These are phyloP conservation scores for Leptodactylus fuscus DNA, from an alignment of 2,113 vertebrate genomes.

Conservation along the genomic window DNA sequence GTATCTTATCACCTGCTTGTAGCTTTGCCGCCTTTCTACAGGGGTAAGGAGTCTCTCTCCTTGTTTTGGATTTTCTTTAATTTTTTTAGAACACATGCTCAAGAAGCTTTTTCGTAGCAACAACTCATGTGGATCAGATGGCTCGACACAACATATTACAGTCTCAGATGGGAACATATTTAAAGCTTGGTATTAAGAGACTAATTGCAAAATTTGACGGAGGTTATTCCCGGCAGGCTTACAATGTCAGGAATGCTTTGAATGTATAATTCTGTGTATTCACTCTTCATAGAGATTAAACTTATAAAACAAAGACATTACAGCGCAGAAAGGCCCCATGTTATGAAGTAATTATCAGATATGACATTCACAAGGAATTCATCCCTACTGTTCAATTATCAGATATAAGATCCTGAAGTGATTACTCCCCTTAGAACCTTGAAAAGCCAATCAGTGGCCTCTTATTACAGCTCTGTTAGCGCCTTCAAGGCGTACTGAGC, in stretches of 20 bases:
- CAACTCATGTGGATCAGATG: not conserved
- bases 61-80: no score
- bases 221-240: not conserved
- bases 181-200: constrained; percentile 24
- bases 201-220: constrained; percentile 14
- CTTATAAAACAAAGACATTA: constrained; percentile 41
- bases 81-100: not conserved
- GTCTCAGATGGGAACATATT: constrained; percentile 32
- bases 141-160: not conserved
- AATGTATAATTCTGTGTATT: constrained; percentile 18
- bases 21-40: no score
- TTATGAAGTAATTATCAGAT: constrained; percentile 38
- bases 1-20: no score
- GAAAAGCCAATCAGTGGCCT: no score
- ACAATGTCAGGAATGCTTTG: not conserved
- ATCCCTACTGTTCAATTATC: constrained; percentile 23
- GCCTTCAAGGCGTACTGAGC: not conserved
- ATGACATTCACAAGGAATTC: constrained; percentile 40
- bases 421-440: not conserved
- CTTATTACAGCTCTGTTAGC: not conserved
- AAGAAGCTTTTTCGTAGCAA: not conserved
- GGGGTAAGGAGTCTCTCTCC: no score
- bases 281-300: not conserved
- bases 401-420: constrained; percentile 21
- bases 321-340: not conserved